Conservation (phyloP, 2,888 invertebrate species). For the Cordilura impudica region DNA sequence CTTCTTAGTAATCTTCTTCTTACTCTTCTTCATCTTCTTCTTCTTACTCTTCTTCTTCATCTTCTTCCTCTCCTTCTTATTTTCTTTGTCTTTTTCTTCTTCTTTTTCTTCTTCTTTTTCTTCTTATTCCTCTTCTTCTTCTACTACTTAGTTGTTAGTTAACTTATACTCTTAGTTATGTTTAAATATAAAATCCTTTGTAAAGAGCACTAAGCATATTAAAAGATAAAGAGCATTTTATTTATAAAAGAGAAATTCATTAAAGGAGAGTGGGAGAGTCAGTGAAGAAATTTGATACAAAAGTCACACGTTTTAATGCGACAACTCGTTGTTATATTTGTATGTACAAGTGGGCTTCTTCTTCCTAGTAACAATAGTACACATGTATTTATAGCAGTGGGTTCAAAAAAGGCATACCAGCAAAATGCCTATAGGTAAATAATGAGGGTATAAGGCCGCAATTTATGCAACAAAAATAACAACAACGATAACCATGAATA, state of each 20-base stretch:
- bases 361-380: not conserved
- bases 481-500: not conserved
- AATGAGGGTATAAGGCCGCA: constrained; percentile 37
- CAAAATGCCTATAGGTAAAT: constrained; percentile 28
- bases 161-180: not conserved
- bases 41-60: not conserved
- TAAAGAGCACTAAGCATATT: constrained; percentile 10
- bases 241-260: not conserved
- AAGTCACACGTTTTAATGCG: not conserved
- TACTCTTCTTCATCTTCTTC: too few relatives aligned
- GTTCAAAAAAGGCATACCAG: constrained; percentile 10
- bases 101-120: not conserved
- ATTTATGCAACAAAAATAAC: constrained; percentile 29
- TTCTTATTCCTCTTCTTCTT: too few relatives aligned
- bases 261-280: not conserved
- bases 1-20: too few relatives aligned
- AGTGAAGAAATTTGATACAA: not conserved
- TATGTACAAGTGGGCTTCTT: not conserved
- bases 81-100: not conserved
- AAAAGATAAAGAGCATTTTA: not conserved
- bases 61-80: not conserved
- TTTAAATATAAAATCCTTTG: not conserved
- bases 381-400: not conserved
- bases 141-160: too few relatives aligned
- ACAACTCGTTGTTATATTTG: constrained; percentile 17